These are phyloP conservation scores for Aelia acuminata DNA, from an alignment of 2,888 invertebrate species.

Conservation along the genomic window DNA sequence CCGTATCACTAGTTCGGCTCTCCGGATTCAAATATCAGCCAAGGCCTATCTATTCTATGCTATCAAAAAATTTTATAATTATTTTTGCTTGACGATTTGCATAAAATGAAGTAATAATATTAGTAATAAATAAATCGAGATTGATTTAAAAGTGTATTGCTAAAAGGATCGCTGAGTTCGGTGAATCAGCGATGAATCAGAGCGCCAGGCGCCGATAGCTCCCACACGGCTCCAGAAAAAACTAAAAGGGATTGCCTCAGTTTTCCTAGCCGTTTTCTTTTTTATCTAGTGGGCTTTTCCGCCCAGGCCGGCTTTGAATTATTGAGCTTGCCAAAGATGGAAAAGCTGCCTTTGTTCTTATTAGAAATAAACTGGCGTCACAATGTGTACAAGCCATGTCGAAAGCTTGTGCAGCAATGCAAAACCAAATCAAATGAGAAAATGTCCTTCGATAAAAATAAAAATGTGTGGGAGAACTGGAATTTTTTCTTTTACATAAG, in stretches of 20 bases:
- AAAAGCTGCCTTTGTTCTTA: neutral
- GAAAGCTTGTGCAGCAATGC: neutral
- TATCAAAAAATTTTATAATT: too few relatives aligned
- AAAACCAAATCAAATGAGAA: neutral
- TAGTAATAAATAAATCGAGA: too few relatives aligned
- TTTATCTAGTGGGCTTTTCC: neutral
- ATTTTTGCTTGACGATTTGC: too few relatives aligned
- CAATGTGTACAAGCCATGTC: neutral
- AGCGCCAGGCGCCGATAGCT: neutral
- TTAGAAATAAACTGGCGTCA: neutral
- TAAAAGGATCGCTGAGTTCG: neutral
- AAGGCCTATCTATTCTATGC: too few relatives aligned
- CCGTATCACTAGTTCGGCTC: too few relatives aligned
- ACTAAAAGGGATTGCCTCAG: neutral
- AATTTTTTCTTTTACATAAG: neutral
- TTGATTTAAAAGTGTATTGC: too few relatives aligned
- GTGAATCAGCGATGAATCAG: conserved; percentile 8
- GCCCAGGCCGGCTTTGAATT: neutral
- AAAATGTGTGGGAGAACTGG: conserved; percentile 13
- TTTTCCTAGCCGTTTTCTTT: neutral
- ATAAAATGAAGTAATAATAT: too few relatives aligned
- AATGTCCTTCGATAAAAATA: conserved; percentile 31
- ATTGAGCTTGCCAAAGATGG: neutral
- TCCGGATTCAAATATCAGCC: too few relatives aligned
- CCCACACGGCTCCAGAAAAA: neutral